phyloP scores from a whole-genome alignment of 2,888 invertebrate species.

The Stenurella melanura region DNA sequence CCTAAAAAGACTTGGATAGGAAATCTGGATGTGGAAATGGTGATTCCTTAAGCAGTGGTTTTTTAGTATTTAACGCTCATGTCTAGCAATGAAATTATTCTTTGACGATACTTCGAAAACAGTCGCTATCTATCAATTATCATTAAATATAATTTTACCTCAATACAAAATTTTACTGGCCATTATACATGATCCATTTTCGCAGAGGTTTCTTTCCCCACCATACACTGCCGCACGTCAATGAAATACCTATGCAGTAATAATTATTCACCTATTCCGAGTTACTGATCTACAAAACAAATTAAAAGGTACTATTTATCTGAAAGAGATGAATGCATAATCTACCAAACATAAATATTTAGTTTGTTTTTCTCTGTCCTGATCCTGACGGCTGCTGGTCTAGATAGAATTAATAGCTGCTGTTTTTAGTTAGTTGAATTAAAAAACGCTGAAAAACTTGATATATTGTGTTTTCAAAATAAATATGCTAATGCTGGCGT shows the following conservation, averaged over 20 bases:
- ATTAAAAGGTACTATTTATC: slow-evolving; percentile 8
- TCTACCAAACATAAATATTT: slow-evolving; percentile 27
- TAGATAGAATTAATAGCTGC: slow-evolving; percentile 29
- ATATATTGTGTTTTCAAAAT: slow-evolving; percentile 10
- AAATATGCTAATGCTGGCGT: background rate
- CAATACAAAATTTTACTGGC: too few relatives aligned
- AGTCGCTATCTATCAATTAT: too few relatives aligned
- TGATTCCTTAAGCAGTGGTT: too few relatives aligned
- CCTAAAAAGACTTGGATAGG: too few relatives aligned
- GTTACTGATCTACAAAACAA: background rate
- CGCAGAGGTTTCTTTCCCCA: too few relatives aligned
- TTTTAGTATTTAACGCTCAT: too few relatives aligned
- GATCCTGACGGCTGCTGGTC: slow-evolving; percentile 29
- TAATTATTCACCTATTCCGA: background rate
- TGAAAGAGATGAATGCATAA: slow-evolving; percentile 35
- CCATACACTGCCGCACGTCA: background rate
- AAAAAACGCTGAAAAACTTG: slow-evolving; percentile 8
- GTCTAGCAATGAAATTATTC: too few relatives aligned
- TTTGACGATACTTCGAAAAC: too few relatives aligned
- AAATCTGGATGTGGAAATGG: too few relatives aligned
- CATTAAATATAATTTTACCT: too few relatives aligned
- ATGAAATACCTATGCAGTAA: background rate
- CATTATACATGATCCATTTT: too few relatives aligned
- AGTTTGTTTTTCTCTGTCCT: slow-evolving; percentile 33
- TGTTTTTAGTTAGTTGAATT: slow-evolving; percentile 18